Evolutionary conservation across 2,888 invertebrate species (phyloP), one percentile per base, ranked within the genome.

Genomic region (Lordiphosa fenestrarum): DNA sequence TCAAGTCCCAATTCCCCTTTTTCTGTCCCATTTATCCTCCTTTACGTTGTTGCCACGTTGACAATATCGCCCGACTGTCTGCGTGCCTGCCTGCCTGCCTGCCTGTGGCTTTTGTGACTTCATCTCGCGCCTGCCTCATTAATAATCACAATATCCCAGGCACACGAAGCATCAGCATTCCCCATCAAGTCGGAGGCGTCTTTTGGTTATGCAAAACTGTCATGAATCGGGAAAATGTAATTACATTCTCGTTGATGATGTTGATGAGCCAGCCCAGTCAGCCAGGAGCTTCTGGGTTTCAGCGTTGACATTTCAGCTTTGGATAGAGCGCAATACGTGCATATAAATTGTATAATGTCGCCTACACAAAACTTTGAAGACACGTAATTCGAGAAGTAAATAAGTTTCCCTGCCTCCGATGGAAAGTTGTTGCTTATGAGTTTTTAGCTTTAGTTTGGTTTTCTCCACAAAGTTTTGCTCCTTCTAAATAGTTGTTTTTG

Each of bases 181-280:
- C 30, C 30, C 30, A 44, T 9, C 30, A 33, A 33, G 44, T 15
- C 15, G 44, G 10, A n/a, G 33, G 30, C 10, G 44, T 33, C 44
- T 37, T 10, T 35, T 63, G 70, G 39, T 47, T 62, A 73, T 82
- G 82, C 82, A 81, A 81, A 76, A 83, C 59, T 53, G 63, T 65
- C 63, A 65, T 64, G 61, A 64, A 66, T 63, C 44, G 44, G 44
- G 84, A 77, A 63, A 64, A 63, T 52, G 82, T 84, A 77, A 77
- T 77, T 77, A 77, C 84, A 77, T 84, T 77, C 82, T 74, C 72
- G 75, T 66, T 78, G 82, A 77, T 77, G 84, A 74, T 84, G 84
- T 74, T 77, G 84, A 84, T 84, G 82, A 77, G 30, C 30, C 9
- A 30, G 30, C 30, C 25, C 25, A 25, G 42, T 25, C 7, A 44